Percentiles rank a stretch among this genome's conserved stretches.
Conservation (phyloP, 2,888 invertebrate species). For the Pachydiplax longipennis region DNA sequence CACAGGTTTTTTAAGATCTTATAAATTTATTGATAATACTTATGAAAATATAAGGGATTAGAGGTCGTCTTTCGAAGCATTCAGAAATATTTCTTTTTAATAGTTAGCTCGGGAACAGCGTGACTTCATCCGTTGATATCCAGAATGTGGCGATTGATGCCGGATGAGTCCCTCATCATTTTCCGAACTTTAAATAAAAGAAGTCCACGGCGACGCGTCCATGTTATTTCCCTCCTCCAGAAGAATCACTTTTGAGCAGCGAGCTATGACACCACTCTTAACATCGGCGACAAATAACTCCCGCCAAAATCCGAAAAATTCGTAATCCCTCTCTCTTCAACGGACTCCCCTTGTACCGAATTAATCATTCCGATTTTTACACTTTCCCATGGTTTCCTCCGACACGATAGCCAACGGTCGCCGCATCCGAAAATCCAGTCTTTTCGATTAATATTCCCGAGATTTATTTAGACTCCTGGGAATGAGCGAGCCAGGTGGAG, state of each 20-base stretch:
- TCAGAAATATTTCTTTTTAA: too few relatives aligned
- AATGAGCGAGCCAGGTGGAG: conserved; percentile 28
- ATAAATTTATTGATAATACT: too few relatives aligned
- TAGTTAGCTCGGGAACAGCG: too few relatives aligned
- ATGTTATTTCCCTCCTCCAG: neutral
- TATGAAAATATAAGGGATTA: too few relatives aligned
- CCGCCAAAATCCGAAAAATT: neutral
- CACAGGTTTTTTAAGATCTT: too few relatives aligned
- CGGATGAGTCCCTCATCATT: too few relatives aligned
- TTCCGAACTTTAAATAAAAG: too few relatives aligned
- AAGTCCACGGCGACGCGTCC: too few relatives aligned
- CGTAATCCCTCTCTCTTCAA: neutral
- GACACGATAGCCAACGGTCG: neutral
- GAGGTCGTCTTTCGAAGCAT: too few relatives aligned
- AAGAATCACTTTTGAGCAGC: neutral
- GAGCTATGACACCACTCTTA: neutral
- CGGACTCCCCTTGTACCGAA: neutral
- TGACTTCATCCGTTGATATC: too few relatives aligned
- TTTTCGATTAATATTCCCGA: neutral
- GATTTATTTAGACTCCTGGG: conserved; percentile 31
- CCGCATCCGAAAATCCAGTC: neutral
- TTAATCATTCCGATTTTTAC: conserved; percentile 39
- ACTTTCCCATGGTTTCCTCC: conserved; percentile 17
- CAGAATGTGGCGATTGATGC: too few relatives aligned
- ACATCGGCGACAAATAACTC: neutral